phyloP scores from a whole-genome alignment of 1,140 invertebrate genomes.

The Geopemphigus sp. region DNA sequence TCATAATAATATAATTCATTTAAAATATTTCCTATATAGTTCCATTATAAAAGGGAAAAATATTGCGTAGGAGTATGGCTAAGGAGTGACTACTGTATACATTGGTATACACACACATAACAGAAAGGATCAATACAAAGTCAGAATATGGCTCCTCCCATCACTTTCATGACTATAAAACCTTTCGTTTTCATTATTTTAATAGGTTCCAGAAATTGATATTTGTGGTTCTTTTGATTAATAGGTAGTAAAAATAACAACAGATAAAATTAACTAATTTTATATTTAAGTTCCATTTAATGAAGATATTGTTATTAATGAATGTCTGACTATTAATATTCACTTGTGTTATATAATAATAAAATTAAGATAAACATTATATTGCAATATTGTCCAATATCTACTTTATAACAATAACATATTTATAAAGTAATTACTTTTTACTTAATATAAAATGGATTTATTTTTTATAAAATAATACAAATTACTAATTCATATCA shows the following conservation, averaged over 20 bases:
- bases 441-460: no score
- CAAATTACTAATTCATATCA: no score
- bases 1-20: neutral
- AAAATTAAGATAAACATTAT: no score
- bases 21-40: neutral
- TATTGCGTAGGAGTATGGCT: constrained; percentile 25
- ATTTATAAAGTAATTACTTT: no score
- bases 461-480: no score
- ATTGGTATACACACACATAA: constrained; percentile 29
- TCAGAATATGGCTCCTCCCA: constrained; percentile 39
- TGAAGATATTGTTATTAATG: neutral
- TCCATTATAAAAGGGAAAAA: neutral
- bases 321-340: neutral
- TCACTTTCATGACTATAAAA: constrained; percentile 13
- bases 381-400: no score
- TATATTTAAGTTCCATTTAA: neutral
- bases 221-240: neutral
- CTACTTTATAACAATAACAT: no score
- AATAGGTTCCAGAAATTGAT: constrained; percentile 2
- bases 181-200: constrained; percentile 6
- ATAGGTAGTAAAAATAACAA: neutral
- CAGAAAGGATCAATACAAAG: constrained; percentile 38
- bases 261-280: neutral
- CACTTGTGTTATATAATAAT: no score
- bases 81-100: constrained; percentile 15